Conservation (phyloP, 1,140 invertebrate genomes). For the Drosophila murphyi region DNA sequence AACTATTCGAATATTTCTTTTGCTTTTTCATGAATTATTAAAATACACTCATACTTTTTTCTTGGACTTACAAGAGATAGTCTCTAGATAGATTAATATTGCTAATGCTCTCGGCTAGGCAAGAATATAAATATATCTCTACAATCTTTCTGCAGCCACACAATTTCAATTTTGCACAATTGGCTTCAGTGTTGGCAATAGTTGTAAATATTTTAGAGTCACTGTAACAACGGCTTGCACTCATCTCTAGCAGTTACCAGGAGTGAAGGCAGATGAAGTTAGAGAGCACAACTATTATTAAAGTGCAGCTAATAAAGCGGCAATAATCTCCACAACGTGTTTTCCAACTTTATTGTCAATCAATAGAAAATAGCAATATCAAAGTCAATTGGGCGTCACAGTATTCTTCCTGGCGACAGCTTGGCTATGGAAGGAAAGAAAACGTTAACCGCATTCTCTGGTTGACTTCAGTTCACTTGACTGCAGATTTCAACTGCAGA, state of each 20-base stretch:
- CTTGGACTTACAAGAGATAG: no score
- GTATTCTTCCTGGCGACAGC: conserved; percentile 3
- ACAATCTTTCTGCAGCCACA: no score
- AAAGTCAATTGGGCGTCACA: conserved; percentile 17
- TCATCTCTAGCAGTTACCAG: not conserved
- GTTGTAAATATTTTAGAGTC: no score
- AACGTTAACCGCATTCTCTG: not conserved
- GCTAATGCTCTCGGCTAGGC: no score
- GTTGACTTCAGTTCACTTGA: not conserved
- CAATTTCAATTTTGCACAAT: no score
- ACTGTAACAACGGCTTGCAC: not conserved
- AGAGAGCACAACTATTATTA: not conserved
- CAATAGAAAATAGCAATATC: conserved; percentile 21
- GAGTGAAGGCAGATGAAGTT: not conserved
- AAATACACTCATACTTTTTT: no score
- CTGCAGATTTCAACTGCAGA: conserved; percentile 5
- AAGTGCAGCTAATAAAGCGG: conserved; percentile 10
- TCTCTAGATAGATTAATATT: no score
- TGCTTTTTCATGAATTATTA: no score
- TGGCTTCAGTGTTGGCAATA: no score
- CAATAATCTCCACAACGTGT: conserved; percentile 11
- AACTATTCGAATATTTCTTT: no score
- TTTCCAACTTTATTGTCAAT: conserved; percentile 12
- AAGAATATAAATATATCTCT: no score
- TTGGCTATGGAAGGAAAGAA: not conserved